Evolutionary conservation across 2,888 invertebrate species (phyloP).

Genomic region (Aricia artaxerxes): DNA sequence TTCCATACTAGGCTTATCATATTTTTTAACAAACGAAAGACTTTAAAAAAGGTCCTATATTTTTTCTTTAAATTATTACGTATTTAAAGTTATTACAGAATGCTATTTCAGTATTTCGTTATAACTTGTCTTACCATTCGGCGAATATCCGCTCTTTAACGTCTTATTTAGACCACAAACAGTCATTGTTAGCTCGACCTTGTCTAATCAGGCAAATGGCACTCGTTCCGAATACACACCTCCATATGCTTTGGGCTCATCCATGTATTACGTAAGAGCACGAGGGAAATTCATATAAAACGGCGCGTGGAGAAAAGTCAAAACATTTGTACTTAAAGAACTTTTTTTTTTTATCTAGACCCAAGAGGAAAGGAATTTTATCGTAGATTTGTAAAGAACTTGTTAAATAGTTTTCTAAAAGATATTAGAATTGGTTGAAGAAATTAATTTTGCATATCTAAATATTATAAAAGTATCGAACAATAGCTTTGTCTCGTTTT

Average conservation of each 20-base stretch:
- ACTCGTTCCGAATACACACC: conserved; percentile 4
- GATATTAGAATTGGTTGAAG: too few relatives aligned
- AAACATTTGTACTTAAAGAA: background rate
- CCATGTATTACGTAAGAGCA: background rate
- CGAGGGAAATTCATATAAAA: background rate
- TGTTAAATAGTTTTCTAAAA: too few relatives aligned
- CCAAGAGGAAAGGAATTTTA: too few relatives aligned
- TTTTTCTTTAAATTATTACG: too few relatives aligned
- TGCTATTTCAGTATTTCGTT: too few relatives aligned
- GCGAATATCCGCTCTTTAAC: background rate
- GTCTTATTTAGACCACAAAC: conserved; percentile 12
- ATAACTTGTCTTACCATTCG: too few relatives aligned
- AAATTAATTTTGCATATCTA: too few relatives aligned
- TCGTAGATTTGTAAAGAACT: background rate
- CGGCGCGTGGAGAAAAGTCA: background rate
- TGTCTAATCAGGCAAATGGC: conserved; percentile 28
- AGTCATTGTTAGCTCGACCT: conserved; percentile 26
- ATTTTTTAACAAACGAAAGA: too few relatives aligned
- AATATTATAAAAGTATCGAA: background rate
- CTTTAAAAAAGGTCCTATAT: too few relatives aligned
- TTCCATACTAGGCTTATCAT: too few relatives aligned
- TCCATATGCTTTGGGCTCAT: background rate
- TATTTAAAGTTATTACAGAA: too few relatives aligned
- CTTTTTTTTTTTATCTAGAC: too few relatives aligned
- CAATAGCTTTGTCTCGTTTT: background rate